Evolutionary conservation across 2,888 invertebrate genomes (phyloP), one percentile per base, ranked within the genome.

Genomic region (Acronicta psi): DNA sequence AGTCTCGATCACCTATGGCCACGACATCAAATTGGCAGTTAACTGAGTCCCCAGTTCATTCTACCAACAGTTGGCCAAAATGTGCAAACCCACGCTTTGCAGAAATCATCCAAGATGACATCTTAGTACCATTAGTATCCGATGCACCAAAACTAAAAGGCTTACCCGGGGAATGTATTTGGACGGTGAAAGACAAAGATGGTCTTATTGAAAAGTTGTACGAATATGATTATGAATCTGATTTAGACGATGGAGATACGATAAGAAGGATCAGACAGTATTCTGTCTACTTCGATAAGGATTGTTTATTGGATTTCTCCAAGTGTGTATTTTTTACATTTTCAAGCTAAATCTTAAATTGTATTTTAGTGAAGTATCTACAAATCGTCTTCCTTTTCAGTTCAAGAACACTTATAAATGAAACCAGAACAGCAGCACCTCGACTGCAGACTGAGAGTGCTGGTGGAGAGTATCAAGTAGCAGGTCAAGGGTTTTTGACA

Each of bases 201-300:
- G 93, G 93, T 14, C 77, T 92, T 2, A 92, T 93, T 62, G 87
- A 93, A 77, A 93, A 90, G 66, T 73, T 93, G 23, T 93, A 91
- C 57, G 92, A 92, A 80, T 92, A 85, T 59, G 86, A 90, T 62
- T 87, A 69, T 41, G 85, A 82, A 37, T 77, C 84, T 13, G 84
- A 86, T 52, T 84, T 83, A 29, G 85, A 91, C 60, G 86, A 83
- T 49, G 86, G 89, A n/a, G 92, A 91, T 29, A 87, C 83, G 0
- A 82, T 92, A 13, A 79, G 83, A 70, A 85, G 89, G 69, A 92
- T 93, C 47, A 81, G 92, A 67, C 83, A 93, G 61, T 93, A 93
- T 83, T 88, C 93, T 5, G 93, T 93, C 46, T 93, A 91, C 77
- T 85, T 84, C 50, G 92, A 93, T 62, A 90, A 89, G 50, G 91